Evolutionary conservation across 1,140 invertebrate species (phyloP).

Genomic region (Lordiphosa mommai): DNA sequence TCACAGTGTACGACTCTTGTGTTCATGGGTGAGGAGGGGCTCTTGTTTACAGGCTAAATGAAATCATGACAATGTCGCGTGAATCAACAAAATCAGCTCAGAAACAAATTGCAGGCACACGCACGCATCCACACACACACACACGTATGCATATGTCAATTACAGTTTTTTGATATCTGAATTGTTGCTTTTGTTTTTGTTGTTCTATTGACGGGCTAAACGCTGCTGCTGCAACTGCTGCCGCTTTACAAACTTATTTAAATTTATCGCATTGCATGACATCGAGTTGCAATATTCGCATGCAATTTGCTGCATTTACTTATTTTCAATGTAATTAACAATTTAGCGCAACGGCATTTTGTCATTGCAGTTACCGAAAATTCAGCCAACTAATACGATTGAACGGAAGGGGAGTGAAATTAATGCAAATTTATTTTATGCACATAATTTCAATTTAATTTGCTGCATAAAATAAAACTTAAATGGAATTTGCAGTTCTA

Average conservation of each 20-base stretch:
- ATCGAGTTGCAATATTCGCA: slow-evolving; percentile 35
- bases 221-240: slow-evolving; percentile 13
- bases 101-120: slow-evolving; percentile 52
- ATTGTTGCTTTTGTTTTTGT: slow-evolving; percentile 12
- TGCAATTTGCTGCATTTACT: slow-evolving; percentile 29
- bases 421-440: slow-evolving; percentile 66
- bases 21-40: slow-evolving; percentile 3
- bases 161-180: slow-evolving; percentile 54
- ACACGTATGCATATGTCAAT: slow-evolving; percentile 49
- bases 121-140: slow-evolving; percentile 10
- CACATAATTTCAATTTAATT: slow-evolving; percentile 69
- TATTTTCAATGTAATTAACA: slow-evolving; percentile 64
- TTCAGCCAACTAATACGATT: slow-evolving; percentile 5
- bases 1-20: slow-evolving; percentile 38
- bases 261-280: slow-evolving; percentile 59
- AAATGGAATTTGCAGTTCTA: slow-evolving; percentile 4
- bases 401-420: slow-evolving; percentile 13
- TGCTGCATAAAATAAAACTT: slow-evolving; percentile 42
- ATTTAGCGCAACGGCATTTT: slow-evolving; percentile 62
- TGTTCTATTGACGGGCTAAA: slow-evolving; percentile 45
- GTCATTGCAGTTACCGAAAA: slow-evolving; percentile 5
- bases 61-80: slow-evolving; percentile 58
- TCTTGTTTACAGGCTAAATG: slow-evolving; percentile 59
- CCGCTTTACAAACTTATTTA: slow-evolving; percentile 53
- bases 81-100: slow-evolving; percentile 52